phyloP scores from a whole-genome alignment of 2,888 invertebrate species.

The Fabriciana adippe region DNA sequence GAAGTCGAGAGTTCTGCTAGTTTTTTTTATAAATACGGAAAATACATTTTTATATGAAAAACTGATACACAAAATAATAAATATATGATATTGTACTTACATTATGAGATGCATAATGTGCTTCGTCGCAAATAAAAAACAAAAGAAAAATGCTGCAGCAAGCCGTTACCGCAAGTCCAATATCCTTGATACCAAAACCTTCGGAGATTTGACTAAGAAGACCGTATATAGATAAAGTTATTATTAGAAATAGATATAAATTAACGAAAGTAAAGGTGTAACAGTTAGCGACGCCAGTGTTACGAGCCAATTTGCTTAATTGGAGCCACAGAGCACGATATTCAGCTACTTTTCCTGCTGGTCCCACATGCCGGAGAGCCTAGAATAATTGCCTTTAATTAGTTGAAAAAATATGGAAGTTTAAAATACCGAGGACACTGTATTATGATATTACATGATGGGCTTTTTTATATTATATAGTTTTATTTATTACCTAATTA shows the following conservation, averaged over 20 bases:
- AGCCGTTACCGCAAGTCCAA: constrained; percentile 86
- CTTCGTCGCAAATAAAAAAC: constrained; percentile 89
- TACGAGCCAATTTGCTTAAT: constrained; percentile 85
- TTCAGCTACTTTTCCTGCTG: constrained; percentile 86
- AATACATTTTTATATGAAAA: too few species aligned
- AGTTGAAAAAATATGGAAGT: too few species aligned
- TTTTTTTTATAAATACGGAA: too few species aligned
- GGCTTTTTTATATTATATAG: too few species aligned
- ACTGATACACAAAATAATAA: background rate
- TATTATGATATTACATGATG: too few species aligned
- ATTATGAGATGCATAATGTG: constrained; percentile 87
- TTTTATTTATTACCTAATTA: background rate
- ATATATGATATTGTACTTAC: constrained; percentile 65
- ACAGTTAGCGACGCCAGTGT: constrained; percentile 85
- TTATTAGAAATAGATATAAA: constrained; percentile 87
- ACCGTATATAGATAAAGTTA: constrained; percentile 88
- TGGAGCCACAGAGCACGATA: constrained; percentile 88
- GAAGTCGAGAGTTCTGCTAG: too few species aligned
- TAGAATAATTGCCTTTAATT: constrained; percentile 46
- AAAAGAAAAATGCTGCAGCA: constrained; percentile 84
- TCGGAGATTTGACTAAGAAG: constrained; percentile 87
- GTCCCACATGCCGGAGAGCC: constrained; percentile 86
- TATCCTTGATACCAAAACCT: constrained; percentile 87
- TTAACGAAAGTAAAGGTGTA: constrained; percentile 86
- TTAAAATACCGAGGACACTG: too few species aligned